Conservation (phyloP, 2,888 invertebrate genomes). For the Osmoderma eremita region DNA sequence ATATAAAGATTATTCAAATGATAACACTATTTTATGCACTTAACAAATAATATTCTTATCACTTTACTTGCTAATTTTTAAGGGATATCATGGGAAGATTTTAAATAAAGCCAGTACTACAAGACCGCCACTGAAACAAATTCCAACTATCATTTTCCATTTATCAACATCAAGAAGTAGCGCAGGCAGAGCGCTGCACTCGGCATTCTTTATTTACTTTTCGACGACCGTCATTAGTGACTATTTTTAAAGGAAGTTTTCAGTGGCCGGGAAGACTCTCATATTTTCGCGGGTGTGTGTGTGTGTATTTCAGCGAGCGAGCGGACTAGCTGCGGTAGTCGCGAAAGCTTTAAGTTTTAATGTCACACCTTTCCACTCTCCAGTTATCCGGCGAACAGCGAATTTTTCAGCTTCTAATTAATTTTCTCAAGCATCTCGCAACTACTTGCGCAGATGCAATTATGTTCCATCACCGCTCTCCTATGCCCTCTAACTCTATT, state of each 20-base stretch:
- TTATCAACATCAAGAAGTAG: constrained; percentile 17
- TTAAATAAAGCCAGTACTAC: background rate
- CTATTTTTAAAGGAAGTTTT: constrained; percentile 40
- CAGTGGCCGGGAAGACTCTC: constrained; percentile 29
- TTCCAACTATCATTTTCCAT: constrained; percentile 22
- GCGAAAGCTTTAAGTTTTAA: constrained; percentile 30
- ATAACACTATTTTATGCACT: too few relatives aligned
- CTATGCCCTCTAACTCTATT: constrained; percentile 8
- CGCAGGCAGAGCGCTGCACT: constrained; percentile 20
- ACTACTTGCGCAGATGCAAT: constrained; percentile 35
- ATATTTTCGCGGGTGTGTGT: constrained; percentile 25
- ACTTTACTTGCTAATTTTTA: background rate
- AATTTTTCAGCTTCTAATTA: constrained; percentile 38
- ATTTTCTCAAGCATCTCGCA: constrained; percentile 33
- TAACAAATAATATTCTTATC: too few relatives aligned
- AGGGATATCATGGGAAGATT: background rate
- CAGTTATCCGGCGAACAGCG: constrained; percentile 13
- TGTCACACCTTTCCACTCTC: constrained; percentile 14
- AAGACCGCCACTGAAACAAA: background rate
- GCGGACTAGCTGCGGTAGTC: background rate
- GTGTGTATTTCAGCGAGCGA: constrained; percentile 17
- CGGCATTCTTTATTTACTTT: constrained; percentile 44
- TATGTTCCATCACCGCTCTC: constrained; percentile 29
- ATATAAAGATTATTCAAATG: too few relatives aligned
- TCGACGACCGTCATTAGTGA: constrained; percentile 46